phyloP scores from a whole-genome alignment of 2,797 vertebrate species.

The Sarcophilus harrisii region DNA sequence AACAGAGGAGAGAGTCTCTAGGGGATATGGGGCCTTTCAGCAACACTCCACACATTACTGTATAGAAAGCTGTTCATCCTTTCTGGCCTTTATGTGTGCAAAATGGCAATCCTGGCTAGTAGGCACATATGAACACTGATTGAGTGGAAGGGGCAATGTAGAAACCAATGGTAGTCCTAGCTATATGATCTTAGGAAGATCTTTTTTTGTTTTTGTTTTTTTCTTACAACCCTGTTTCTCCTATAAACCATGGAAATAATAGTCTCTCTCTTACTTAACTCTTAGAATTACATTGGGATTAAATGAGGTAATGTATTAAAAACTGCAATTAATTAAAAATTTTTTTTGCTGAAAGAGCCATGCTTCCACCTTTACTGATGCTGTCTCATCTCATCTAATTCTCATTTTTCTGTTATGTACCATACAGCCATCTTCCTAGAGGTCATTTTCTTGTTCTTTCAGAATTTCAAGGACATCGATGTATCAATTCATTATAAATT shows the following conservation, averaged over 20 bases:
- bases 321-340: neutral
- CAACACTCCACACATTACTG: neutral
- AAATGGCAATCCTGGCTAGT: neutral
- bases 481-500: neutral
- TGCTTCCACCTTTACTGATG: neutral
- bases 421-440: neutral
- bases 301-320: neutral
- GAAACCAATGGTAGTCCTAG: neutral
- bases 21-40: neutral
- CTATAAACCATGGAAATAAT: neutral
- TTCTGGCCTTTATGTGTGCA: neutral
- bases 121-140: neutral
- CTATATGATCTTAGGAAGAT: neutral
- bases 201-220: neutral
- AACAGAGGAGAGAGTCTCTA: neutral
- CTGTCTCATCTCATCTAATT: neutral
- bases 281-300: neutral
- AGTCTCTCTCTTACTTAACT: neutral
- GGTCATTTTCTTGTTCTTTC: neutral
- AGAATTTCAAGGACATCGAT: neutral
- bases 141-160: neutral
- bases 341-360: neutral
- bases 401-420: neutral
- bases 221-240: neutral
- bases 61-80: neutral